Conservation (phyloP, 2,113 vertebrate genomes). For the Tupaia tana region DNA sequence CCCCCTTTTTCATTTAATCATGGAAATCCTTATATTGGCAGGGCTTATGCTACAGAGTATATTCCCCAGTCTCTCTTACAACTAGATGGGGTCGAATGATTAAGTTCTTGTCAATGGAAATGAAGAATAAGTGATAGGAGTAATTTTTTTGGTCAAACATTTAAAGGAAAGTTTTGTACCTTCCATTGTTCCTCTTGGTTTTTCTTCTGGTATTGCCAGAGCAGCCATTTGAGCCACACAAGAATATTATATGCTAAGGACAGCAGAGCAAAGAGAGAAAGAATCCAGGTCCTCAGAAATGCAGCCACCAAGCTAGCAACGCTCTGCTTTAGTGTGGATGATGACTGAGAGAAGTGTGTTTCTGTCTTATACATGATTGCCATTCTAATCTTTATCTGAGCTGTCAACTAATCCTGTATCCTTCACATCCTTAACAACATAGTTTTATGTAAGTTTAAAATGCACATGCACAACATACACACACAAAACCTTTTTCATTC, state of each 20-base stretch:
- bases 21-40: slow-evolving; percentile 32
- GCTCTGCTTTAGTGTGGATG: not conserved
- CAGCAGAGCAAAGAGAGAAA: not conserved
- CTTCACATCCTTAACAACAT: not conserved
- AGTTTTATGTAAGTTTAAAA: not conserved
- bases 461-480: not conserved
- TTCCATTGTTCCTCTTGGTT: not conserved
- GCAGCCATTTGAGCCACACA: not conserved
- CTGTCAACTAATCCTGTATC: not conserved
- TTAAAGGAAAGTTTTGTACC: not conserved
- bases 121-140: not conserved
- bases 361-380: not conserved
- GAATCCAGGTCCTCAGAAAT: not conserved
- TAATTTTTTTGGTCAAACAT: not conserved
- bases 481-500: not conserved
- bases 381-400: not conserved
- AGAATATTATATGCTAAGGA: not conserved
- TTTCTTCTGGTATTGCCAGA: not conserved
- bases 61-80: not conserved
- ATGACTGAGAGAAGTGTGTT: not conserved
- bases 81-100: not conserved
- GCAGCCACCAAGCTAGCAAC: not conserved
- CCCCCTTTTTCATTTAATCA: not conserved
- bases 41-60: not conserved
- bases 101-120: not conserved